Base-by-base conservation (phyloP, 1,140 invertebrate species). In the Brachionus rotundiformis region DNA sequence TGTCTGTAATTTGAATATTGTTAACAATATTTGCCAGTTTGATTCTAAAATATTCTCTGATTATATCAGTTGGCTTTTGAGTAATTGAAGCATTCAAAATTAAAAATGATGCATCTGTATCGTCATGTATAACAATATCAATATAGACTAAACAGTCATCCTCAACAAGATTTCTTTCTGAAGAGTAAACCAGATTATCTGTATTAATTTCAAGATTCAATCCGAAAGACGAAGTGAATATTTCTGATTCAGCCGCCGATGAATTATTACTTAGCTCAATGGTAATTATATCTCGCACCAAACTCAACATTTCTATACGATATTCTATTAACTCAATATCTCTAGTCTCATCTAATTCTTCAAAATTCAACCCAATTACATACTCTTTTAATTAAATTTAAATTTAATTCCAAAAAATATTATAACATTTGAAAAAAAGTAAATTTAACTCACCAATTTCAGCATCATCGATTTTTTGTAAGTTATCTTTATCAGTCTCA, bases 241-340 rank as follows among this genome's bases (percentile, higher is more conserved):
- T 33, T 36, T 68, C 29, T 5, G 29, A 39, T 33, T 68, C 4
- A 8, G 36, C 6, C 7, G 10, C 13, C 7, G 4, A 7, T 16
- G 29, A n/a, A 68, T 36, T 68, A 13, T 16, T 33, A 16, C 36
- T 68, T 0, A 68, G 19, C 29, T 68, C 63, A n/a, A 19, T 68
- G 16, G n/a, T 7, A 19, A 68, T 68, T 68, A 36, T 16, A 68
- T 68, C 16, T 19, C 63, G 63, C 7, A 68, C 63, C 16, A 16
- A 68, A 16, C n/a, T 16, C 1, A 68, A 19, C 16, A 36, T 16
- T 11, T 68, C 63, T 36, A 68, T 68, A 8, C 63, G 63, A 68
- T 68, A 68, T 39, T 68, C 63, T 16, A 68, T 68, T 16, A 68
- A 0, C 19, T 68, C 63, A 68, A 36, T 36, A 68, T 68, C 63